Evolutionary conservation across 2,888 invertebrate species (phyloP).

Genomic region (Catocala nupta): DNA sequence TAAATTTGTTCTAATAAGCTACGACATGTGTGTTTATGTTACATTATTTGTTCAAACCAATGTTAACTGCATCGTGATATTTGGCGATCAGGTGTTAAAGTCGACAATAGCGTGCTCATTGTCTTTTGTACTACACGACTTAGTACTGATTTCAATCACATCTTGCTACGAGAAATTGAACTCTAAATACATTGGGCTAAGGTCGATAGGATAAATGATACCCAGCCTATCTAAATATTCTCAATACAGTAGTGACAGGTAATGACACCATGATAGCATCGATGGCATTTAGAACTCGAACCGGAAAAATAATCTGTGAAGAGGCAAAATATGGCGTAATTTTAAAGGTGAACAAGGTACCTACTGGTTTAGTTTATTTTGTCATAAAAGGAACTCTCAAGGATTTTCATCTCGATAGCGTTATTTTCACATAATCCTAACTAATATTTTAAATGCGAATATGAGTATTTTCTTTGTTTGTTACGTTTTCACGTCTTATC

Average conservation of each 20-base stretch:
- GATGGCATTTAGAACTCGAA: slow-evolving; percentile 52
- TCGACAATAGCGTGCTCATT: slow-evolving; percentile 30
- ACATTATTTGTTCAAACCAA: slow-evolving; percentile 27
- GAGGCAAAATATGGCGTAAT: slow-evolving; percentile 50
- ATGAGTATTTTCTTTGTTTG: too few species aligned
- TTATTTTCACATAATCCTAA: not conserved
- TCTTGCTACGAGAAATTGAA: too few species aligned
- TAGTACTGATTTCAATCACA: not conserved
- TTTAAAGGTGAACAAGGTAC: slow-evolving; percentile 65
- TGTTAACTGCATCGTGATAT: slow-evolving; percentile 29
- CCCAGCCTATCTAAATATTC: not conserved
- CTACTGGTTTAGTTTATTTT: slow-evolving; percentile 40
- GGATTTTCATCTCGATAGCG: slow-evolving; percentile 34
- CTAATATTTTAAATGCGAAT: too few species aligned
- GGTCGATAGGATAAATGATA: too few species aligned
- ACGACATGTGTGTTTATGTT: slow-evolving; percentile 16
- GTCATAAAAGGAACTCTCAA: slow-evolving; percentile 50
- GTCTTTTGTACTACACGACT: slow-evolving; percentile 25
- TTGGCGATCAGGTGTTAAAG: slow-evolving; percentile 39
- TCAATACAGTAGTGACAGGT: slow-evolving; percentile 4
- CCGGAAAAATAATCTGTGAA: slow-evolving; percentile 52
- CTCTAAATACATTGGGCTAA: too few species aligned
- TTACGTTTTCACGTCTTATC: too few species aligned
- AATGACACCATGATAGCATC: slow-evolving; percentile 44
- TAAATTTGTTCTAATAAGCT: too few species aligned